phyloP scores from a whole-genome alignment of 2,113 vertebrate species.

The Microcebus murinus region DNA sequence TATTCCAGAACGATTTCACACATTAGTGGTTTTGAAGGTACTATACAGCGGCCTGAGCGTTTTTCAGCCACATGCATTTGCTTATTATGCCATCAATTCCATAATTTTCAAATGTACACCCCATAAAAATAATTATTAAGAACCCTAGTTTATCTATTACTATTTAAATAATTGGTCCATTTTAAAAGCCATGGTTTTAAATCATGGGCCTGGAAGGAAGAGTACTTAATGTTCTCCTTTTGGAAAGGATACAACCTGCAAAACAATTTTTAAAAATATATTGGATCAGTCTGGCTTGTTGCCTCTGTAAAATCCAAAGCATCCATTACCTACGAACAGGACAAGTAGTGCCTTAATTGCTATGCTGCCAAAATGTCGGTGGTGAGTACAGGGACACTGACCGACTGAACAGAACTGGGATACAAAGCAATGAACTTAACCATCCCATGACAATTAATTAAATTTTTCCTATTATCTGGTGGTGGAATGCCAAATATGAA shows the following conservation, averaged over 20 bases:
- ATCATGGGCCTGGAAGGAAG: not conserved
- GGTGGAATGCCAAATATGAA: constrained; percentile 10
- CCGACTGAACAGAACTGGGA: not conserved
- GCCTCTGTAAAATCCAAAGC: not conserved
- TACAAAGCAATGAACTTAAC: not conserved
- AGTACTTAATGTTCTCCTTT: not conserved
- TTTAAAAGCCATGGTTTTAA: constrained; percentile 17
- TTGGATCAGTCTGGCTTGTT: not conserved
- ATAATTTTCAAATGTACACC: not conserved
- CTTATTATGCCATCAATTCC: not conserved
- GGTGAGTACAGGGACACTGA: not conserved
- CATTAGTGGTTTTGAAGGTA: not conserved
- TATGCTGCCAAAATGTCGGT: not conserved
- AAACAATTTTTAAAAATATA: not conserved
- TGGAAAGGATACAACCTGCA: not conserved
- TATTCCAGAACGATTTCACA: not conserved
- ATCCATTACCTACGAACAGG: not conserved
- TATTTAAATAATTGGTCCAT: not conserved
- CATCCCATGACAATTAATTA: not conserved
- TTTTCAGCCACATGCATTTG: not conserved
- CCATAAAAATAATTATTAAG: not conserved
- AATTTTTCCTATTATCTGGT: not conserved
- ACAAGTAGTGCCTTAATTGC: not conserved
- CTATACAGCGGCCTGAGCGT: not conserved
- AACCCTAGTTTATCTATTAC: not conserved